These are phyloP conservation scores for Drosophila eugracilis DNA, from an alignment of 1,140 invertebrate species.

Conservation along the genomic window DNA sequence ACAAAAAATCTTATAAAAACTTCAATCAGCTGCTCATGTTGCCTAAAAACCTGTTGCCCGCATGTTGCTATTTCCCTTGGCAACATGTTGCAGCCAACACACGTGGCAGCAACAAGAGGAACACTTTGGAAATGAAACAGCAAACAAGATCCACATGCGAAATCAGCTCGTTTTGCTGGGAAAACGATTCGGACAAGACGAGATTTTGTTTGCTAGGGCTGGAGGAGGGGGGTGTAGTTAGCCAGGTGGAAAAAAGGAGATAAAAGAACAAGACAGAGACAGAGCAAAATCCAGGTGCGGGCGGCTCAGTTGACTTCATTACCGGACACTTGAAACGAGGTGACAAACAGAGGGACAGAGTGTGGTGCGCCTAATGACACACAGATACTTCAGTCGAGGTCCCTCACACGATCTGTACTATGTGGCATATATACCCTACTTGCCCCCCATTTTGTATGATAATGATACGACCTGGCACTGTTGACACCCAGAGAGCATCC, in stretches of 20 bases:
- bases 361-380: slow-evolving; percentile 70
- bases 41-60: slow-evolving; percentile 63
- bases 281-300: slow-evolving; percentile 59
- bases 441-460: slow-evolving; percentile 33
- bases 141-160: slow-evolving; percentile 66
- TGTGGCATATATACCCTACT: not conserved
- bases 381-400: slow-evolving; percentile 36
- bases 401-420: slow-evolving; percentile 35
- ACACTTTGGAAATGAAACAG: slow-evolving; percentile 50
- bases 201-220: not conserved
- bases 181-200: slow-evolving; percentile 17
- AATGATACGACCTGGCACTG: slow-evolving; percentile 67
- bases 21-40: slow-evolving; percentile 29
- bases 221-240: not conserved
- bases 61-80: slow-evolving; percentile 24
- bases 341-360: slow-evolving; percentile 58
- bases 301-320: slow-evolving; percentile 74
- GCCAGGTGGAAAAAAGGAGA: slow-evolving; percentile 22
- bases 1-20: no score
- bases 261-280: no score
- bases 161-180: slow-evolving; percentile 5
- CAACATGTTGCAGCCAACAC: slow-evolving; percentile 41
- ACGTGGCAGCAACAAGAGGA: slow-evolving; percentile 50
- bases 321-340: slow-evolving; percentile 73
- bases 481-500: slow-evolving; percentile 63